Evolutionary conservation across 2,797 vertebrate genomes (phyloP), one percentile per base, ranked within the genome.

Genomic region (Graptemys geographica): DNA sequence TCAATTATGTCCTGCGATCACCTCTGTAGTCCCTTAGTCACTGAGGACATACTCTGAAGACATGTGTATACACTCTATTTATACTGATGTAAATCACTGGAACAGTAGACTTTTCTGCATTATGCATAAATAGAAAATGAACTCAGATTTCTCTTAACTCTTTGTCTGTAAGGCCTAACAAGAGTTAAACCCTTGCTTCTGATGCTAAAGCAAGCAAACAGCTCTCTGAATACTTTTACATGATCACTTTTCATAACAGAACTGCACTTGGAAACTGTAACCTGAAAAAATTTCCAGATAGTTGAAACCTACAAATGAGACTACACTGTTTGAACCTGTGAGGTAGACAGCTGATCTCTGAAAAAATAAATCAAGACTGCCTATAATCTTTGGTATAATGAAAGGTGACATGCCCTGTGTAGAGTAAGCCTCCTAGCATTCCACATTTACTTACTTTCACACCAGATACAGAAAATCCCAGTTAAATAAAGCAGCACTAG

Each of bases 301-400:
- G 33, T 74, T 94, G 25, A 31, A 79, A 96, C 78, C 25, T 85
- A 79, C 78, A 93, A 16, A 37, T 87, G 86, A 95, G n/a, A 81
- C 44, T 25, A 11, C 88, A 78, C 15, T 89, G 84, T 53, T 87
- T 86, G 56, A 86, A 86, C 88, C 88, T 78, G 53, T 94, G 37
- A 90, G 28, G 47, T 93, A 25, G 92, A 91, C 59, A 96, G 81
- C 16, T 74, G 69, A 55, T 90, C 89, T 89, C 93, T 16, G 92
- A 92, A 90, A 33, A 95, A 92, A 95, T 90, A 91, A 96, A 74
- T 53, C 49, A 11, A 81, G 88, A 6, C 82, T 81, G 84, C 81
- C 90, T 86, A 21, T 37, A 69, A 83, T 62, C 81, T 19, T 90
- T 57, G 84, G 80, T 37, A 85, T 57, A 92, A 91, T 69, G 87